These are phyloP conservation scores for Coregonus ussuriensis DNA, from an alignment of 2,797 vertebrate species.

Conservation along the genomic window DNA sequence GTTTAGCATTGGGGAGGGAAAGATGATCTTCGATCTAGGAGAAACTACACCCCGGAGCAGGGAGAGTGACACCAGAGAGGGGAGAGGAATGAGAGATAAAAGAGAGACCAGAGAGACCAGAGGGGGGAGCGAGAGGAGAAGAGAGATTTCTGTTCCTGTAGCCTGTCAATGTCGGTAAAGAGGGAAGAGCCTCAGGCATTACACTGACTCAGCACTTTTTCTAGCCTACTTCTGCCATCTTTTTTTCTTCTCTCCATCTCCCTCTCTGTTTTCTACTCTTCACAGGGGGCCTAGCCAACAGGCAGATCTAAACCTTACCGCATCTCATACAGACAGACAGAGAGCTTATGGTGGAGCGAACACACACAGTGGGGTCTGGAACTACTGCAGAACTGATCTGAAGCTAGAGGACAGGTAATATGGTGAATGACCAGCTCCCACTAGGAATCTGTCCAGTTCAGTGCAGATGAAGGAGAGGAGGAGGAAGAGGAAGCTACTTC, in stretches of 20 bases:
- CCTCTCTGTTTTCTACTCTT: not conserved
- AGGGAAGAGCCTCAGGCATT: slow-evolving; percentile 30
- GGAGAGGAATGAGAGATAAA: not conserved
- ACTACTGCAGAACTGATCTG: not conserved
- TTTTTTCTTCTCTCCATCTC: not conserved
- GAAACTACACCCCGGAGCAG: not conserved
- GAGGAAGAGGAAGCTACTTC: not conserved
- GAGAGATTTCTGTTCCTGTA: not conserved
- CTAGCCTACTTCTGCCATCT: slow-evolving; percentile 23
- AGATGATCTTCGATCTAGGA: not conserved
- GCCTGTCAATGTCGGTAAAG: slow-evolving; percentile 9
- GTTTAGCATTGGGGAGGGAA: not conserved
- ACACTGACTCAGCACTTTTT: slow-evolving; percentile 49
- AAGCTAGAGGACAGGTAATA: not conserved
- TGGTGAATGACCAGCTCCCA: not conserved
- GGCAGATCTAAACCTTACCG: not conserved
- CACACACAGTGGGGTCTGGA: not conserved
- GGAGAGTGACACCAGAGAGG: not conserved
- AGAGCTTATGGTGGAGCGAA: not conserved
- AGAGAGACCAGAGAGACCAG: not conserved
- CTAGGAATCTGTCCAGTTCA: not conserved
- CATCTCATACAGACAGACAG: not conserved
- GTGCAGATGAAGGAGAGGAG: not conserved
- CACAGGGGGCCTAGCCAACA: not conserved
- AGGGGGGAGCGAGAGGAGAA: not conserved